phyloP scores from a whole-genome alignment of 2,113 vertebrate genomes.

The Mionectes macconnelli region DNA sequence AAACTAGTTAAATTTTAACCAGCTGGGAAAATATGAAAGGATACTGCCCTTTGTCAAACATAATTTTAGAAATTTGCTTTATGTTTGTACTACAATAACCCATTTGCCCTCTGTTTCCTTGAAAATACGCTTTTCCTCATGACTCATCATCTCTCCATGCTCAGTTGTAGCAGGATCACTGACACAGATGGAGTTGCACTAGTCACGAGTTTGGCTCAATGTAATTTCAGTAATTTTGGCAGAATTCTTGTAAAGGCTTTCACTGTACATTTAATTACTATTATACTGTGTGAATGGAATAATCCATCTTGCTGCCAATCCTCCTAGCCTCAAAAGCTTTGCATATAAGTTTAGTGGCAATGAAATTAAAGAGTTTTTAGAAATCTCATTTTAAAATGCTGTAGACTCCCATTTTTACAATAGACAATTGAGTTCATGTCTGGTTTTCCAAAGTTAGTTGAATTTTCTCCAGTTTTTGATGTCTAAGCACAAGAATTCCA shows the following conservation, averaged over 20 bases:
- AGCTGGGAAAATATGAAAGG: conserved; percentile 38
- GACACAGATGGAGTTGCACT: conserved; percentile 17
- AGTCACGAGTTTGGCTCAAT: neutral
- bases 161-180: neutral
- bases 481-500: neutral
- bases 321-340: neutral
- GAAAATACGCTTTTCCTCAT: neutral
- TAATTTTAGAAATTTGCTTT: conserved; percentile 14
- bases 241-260: conserved; percentile 7
- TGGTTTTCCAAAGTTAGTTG: neutral
- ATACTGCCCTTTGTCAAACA: neutral
- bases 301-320: neutral
- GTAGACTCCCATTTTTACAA: neutral
- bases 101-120: neutral
- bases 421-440: neutral
- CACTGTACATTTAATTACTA: conserved; percentile 26
- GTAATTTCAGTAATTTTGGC: neutral
- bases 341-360: neutral
- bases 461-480: neutral
- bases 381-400: neutral
- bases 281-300: neutral
- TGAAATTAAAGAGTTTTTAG: neutral
- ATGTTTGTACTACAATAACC: neutral
- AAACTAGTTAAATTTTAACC: conserved; percentile 78
- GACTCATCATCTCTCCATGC: neutral